These are phyloP conservation scores for Acleris holmiana DNA, from an alignment of 2,888 invertebrate genomes.

Conservation along the genomic window DNA sequence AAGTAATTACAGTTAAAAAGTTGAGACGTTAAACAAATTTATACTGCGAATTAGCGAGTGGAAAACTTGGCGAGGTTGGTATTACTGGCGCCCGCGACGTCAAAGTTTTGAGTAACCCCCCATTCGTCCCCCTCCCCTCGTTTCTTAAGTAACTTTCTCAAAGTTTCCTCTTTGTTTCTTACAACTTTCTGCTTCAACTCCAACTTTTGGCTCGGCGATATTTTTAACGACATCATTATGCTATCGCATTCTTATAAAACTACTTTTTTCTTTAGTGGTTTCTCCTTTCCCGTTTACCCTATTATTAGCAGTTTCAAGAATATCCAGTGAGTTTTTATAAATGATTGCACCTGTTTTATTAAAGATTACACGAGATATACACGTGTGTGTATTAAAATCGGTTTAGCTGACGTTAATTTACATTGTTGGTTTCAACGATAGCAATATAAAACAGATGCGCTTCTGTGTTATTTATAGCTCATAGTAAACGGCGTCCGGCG, in stretches of 20 bases:
- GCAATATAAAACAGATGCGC: conserved; percentile 61
- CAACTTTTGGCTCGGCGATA: conserved; percentile 62
- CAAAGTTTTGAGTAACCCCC: conserved; percentile 75
- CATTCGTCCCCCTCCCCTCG: conserved; percentile 55
- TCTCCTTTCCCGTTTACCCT: conserved; percentile 23
- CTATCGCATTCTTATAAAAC: conserved; percentile 23
- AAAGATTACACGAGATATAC: conserved; percentile 7
- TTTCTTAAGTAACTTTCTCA: conserved; percentile 67
- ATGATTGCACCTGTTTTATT: conserved; percentile 26
- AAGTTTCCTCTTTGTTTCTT: conserved; percentile 76
- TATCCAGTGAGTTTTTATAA: conserved; percentile 10
- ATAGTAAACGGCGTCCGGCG: conserved; percentile 46
- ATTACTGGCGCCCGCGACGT: conserved; percentile 71
- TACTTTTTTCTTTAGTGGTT: conserved; percentile 6
- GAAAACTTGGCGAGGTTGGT: conserved; percentile 68
- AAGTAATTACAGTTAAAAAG: conserved; percentile 83
- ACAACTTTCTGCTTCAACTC: conserved; percentile 66
- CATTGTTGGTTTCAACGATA: conserved; percentile 50
- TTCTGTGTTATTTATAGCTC: conserved; percentile 52
- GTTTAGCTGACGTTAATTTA: conserved; percentile 24
- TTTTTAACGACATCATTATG: conserved; percentile 64
- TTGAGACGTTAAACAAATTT: conserved; percentile 84
- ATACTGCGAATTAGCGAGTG: conserved; percentile 81
- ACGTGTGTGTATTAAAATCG: conserved; percentile 9
- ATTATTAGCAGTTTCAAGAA: conserved; percentile 13